These are phyloP conservation scores for Genyomyrus donnyi DNA, from an alignment of 2,113 vertebrate species.

Conservation along the genomic window DNA sequence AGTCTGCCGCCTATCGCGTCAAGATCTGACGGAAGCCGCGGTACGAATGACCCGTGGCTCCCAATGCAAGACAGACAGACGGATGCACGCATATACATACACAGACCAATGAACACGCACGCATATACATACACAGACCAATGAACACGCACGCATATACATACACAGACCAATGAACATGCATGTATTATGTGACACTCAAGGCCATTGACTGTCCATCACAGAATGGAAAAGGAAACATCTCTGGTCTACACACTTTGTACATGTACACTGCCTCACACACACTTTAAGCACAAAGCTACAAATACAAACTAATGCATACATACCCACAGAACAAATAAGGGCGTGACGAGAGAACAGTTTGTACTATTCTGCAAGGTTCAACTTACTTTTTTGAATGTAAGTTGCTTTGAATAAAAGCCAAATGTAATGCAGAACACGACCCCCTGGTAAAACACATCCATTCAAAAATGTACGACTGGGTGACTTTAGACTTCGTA, in stretches of 20 bases:
- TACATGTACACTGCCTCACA: neutral
- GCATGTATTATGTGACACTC: neutral
- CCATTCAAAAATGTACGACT: neutral
- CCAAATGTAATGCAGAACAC: neutral
- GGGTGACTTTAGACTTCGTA: neutral
- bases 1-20: conserved; percentile 93
- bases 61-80: neutral
- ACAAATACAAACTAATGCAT: neutral
- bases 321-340: neutral
- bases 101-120: neutral
- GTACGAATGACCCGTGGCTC: neutral
- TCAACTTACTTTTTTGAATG: conserved; percentile 2
- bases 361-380: neutral
- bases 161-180: neutral
- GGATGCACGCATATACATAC: conserved; percentile 15
- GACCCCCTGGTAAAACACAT: neutral
- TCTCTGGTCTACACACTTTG: neutral
- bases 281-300: neutral
- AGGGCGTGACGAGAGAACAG: neutral
- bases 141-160: conserved; percentile 10
- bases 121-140: neutral
- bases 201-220: neutral
- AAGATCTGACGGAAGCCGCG: conserved; percentile 71
- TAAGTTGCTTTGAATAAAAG: neutral
- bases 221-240: neutral